Conservation (phyloP, 2,797 vertebrate species). For the Mormyrus proboscirostris region DNA sequence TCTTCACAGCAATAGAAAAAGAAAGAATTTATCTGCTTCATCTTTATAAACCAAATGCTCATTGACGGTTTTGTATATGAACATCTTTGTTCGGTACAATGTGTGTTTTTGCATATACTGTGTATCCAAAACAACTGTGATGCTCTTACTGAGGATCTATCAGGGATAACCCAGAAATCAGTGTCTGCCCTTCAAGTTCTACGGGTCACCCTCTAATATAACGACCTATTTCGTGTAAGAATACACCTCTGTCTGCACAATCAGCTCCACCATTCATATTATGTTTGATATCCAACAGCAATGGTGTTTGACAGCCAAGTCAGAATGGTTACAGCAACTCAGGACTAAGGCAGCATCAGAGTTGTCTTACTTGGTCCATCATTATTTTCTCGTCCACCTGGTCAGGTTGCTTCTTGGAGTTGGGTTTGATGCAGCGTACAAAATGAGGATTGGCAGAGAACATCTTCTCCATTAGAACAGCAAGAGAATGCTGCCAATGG, state of each 20-base stretch:
- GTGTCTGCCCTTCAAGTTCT: background rate
- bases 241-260: background rate
- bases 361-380: slow-evolving; percentile 56
- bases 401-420: slow-evolving; percentile 54
- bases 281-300: background rate
- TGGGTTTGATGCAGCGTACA: slow-evolving; percentile 67
- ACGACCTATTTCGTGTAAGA: background rate
- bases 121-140: background rate
- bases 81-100: background rate
- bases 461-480: slow-evolving; percentile 66
- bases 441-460: slow-evolving; percentile 62
- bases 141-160: background rate
- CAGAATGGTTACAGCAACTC: background rate
- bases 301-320: background rate
- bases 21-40: background rate
- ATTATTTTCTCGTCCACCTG: slow-evolving; percentile 53
- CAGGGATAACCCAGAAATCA: background rate
- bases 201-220: background rate
- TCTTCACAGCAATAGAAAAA: background rate
- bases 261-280: background rate
- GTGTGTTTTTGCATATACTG: background rate
- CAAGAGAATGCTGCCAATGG: slow-evolving; percentile 56
- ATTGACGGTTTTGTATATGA: background rate
- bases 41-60: background rate
- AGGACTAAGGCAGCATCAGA: background rate